These are phyloP conservation scores for Gymnocheta viridis DNA, from an alignment of 2,888 invertebrate species.

Conservation along the genomic window DNA sequence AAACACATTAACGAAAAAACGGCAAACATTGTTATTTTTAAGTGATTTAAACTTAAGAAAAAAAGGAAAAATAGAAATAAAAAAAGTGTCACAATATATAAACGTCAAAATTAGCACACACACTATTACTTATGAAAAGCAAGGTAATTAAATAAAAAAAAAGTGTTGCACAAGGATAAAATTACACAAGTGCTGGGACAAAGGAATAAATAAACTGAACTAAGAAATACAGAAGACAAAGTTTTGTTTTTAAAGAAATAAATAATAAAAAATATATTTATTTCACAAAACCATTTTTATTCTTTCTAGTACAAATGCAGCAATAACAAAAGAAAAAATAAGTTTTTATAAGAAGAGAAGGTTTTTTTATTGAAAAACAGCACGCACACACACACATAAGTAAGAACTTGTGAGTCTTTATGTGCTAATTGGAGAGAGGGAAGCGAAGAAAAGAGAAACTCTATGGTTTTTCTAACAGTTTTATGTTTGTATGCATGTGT, in stretches of 20 bases:
- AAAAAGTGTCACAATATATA: constrained; percentile 19
- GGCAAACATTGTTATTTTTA: constrained; percentile 35
- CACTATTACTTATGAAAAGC: background rate
- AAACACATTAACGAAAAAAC: constrained; percentile 18
- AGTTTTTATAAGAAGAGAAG: constrained; percentile 8
- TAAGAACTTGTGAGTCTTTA: background rate
- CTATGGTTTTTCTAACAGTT: constrained; percentile 21
- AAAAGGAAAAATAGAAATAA: constrained; percentile 1
- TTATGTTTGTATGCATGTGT: constrained; percentile 1
- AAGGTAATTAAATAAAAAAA: constrained; percentile 8
- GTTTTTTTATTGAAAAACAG: background rate
- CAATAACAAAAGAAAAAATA: constrained; percentile 14
- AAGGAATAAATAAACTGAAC: background rate
- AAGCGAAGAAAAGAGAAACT: constrained; percentile 3
- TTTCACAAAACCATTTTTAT: background rate
- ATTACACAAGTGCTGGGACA: background rate
- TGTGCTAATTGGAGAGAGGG: background rate
- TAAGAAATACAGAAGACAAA: background rate
- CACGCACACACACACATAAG: constrained; percentile 4
- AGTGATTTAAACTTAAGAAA: constrained; percentile 21
- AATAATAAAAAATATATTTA: background rate
- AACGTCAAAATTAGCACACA: constrained; percentile 28
- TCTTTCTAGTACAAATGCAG: constrained; percentile 18
- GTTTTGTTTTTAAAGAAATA: background rate
- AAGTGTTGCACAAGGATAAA: background rate